Evolutionary conservation across 2,888 invertebrate species (phyloP).

Genomic region (Euphydryas editha): DNA sequence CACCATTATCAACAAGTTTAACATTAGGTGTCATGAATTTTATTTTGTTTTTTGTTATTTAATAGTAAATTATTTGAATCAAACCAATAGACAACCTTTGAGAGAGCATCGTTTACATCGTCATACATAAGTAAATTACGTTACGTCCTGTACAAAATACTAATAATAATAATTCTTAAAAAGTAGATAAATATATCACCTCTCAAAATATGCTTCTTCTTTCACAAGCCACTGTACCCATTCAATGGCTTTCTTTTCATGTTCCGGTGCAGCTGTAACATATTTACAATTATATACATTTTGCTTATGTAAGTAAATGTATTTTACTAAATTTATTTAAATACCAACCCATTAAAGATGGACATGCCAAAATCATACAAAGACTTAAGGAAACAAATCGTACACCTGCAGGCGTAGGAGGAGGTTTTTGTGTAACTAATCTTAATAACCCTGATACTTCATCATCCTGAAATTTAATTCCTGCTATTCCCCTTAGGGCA

Average conservation of each 20-base stretch:
- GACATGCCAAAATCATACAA: conserved; percentile 97
- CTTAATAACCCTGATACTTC: conserved; percentile 93
- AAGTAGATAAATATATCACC: conserved; percentile 56
- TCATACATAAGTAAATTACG: too few relatives aligned
- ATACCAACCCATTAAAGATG: conserved; percentile 88
- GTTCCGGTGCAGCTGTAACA: conserved; percentile 84
- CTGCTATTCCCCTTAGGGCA: conserved; percentile 95
- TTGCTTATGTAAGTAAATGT: background rate
- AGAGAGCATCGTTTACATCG: too few relatives aligned
- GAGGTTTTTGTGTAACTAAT: conserved; percentile 93
- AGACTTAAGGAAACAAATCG: conserved; percentile 96
- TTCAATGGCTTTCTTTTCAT: conserved; percentile 94
- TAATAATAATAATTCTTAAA: background rate
- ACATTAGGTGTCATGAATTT: too few relatives aligned
- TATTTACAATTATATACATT: conserved; percentile 2
- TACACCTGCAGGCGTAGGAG: conserved; percentile 95
- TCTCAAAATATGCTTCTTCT: conserved; percentile 95
- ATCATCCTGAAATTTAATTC: conserved; percentile 96
- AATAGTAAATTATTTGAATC: too few relatives aligned
- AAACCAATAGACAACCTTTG: too few relatives aligned
- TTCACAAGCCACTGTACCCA: conserved; percentile 97
- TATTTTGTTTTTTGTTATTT: too few relatives aligned
- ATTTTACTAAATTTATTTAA: background rate
- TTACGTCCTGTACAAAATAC: too few relatives aligned
- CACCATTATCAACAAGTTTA: too few relatives aligned